A percentile compares a stretch with the other conserved stretches of the same genome.
These are phyloP conservation scores for Oligia strigilis DNA, from an alignment of 2,888 invertebrate genomes.

Conservation along the genomic window DNA sequence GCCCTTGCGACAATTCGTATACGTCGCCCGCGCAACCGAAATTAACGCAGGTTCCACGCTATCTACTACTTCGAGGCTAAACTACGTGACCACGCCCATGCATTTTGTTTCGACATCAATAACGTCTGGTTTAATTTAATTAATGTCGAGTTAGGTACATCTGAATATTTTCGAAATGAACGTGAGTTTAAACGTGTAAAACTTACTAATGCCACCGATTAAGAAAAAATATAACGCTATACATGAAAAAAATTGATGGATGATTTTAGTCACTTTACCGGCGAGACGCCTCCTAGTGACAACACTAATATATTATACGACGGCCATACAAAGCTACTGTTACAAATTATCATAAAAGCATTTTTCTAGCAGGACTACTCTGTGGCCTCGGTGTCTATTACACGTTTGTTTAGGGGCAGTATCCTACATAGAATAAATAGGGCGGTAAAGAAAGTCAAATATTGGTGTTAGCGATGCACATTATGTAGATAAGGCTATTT, in stretches of 20 bases:
- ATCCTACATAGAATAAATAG: conserved; percentile 70
- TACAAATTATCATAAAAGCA: conserved; percentile 64
- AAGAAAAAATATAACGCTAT: conserved; percentile 55
- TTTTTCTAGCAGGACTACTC: conserved; percentile 79
- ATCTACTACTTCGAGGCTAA: conserved; percentile 27
- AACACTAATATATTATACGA: conserved; percentile 63
- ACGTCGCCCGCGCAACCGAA: conserved; percentile 18
- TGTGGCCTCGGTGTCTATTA: conserved; percentile 70
- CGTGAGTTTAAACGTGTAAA: conserved; percentile 53
- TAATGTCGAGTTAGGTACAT: conserved; percentile 25
- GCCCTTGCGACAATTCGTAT: conserved; percentile 10
- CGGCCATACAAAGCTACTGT: conserved; percentile 62
- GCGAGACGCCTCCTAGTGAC: conserved; percentile 35
- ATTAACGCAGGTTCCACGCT: conserved; percentile 14
- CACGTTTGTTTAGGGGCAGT: conserved; percentile 62
- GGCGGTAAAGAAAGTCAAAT: conserved; percentile 74
- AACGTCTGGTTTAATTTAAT: conserved; percentile 16
- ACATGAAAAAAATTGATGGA: conserved; percentile 60
- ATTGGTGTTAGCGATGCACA: conserved; percentile 78
- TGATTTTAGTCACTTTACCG: conserved; percentile 56
- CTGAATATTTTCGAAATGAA: conserved; percentile 39
- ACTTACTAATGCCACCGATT: conserved; percentile 63
- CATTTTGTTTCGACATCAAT: conserved; percentile 12
- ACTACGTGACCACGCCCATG: conserved; percentile 38
- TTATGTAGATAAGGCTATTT: conserved; percentile 77